Conservation (phyloP, 2,113 vertebrate genomes). For the Melanostigma gelatinosum region DNA sequence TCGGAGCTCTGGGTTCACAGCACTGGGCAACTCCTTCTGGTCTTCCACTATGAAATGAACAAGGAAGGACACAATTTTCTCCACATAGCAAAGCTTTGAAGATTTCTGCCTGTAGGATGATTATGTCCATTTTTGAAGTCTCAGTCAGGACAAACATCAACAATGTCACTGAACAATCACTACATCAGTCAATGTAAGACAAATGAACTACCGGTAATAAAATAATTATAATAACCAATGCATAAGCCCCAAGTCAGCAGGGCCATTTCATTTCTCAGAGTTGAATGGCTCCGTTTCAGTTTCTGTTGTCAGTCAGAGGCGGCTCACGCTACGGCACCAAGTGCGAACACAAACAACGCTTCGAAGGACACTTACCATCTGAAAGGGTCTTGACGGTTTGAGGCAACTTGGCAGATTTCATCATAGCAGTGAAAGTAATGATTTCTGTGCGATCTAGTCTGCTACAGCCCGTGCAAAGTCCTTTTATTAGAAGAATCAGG, state of each 20-base stretch:
- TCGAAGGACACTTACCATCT: constrained; percentile 84
- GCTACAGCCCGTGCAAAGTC: constrained; percentile 97
- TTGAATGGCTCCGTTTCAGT: too few species aligned
- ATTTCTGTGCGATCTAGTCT: constrained; percentile 97
- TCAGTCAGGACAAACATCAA: background rate
- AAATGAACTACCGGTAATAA: background rate
- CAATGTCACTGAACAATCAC: background rate
- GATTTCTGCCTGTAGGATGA: background rate
- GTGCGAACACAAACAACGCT: background rate
- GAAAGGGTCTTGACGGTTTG: constrained; percentile 98
- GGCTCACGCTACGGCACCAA: background rate
- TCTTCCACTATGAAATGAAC: constrained; percentile 89
- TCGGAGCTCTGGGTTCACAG: constrained; percentile 92
- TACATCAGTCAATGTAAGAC: background rate
- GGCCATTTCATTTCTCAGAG: background rate
- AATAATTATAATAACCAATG: background rate
- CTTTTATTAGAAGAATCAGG: constrained; percentile 98
- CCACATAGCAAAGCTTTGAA: background rate
- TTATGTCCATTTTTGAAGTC: background rate
- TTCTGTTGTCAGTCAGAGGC: too few species aligned
- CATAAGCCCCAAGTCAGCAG: background rate
- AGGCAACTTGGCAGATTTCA: constrained; percentile 98
- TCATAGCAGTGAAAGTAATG: constrained; percentile 99
- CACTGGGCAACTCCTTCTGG: constrained; percentile 93
- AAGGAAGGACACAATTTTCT: background rate